Evolutionary conservation across 2,113 vertebrate genomes (phyloP), one percentile per base, ranked within the genome.

Genomic region (Stictonetta naevosa): DNA sequence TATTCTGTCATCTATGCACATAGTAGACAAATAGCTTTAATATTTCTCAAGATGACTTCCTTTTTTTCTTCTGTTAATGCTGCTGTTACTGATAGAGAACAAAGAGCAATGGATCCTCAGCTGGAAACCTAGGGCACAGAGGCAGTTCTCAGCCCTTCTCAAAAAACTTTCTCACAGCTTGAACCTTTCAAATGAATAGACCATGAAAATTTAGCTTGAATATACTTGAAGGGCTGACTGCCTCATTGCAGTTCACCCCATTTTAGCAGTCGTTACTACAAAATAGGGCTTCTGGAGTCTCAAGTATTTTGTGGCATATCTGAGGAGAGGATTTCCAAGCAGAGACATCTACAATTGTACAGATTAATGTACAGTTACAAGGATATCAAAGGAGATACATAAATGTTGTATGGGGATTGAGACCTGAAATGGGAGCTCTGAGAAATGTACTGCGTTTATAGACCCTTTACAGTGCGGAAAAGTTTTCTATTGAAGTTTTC

Each of bases 21-120:
- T 31, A 71, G 13, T 86, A 92, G 67, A 53, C 16, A 93, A 91
- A 95, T 82, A 90, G 59, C n/a, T 86, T 64, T 79, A 90, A 28
- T 86, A 88, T 67, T 96, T 88, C 69, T 46, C 36, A 11, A 75
- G 75, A 93, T 31, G 5, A 86, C n/a, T 28, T 50, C 38, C 31
- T 75, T 19, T 44, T 13, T 86, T 66, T 72, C 26, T 88, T 7
- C 62, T 34, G 3, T 62, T 91, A 53, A n/a, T 76, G 17, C 11
- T 72, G 50, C 44, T 72, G 9, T 6, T 68, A 86, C 22, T 1
- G 6, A 21, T 7, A 80, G 13, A 63, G 31, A 55, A 8, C 29
- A 75, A 82, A 31, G 9, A 81, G 8, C 6, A n/a, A 34, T 12
- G 12, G 25, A 38, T 71, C 11, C 68, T 63, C n/a, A 80, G 2